Conservation (phyloP, 2,113 vertebrate genomes). For the Bos indicus region DNA sequence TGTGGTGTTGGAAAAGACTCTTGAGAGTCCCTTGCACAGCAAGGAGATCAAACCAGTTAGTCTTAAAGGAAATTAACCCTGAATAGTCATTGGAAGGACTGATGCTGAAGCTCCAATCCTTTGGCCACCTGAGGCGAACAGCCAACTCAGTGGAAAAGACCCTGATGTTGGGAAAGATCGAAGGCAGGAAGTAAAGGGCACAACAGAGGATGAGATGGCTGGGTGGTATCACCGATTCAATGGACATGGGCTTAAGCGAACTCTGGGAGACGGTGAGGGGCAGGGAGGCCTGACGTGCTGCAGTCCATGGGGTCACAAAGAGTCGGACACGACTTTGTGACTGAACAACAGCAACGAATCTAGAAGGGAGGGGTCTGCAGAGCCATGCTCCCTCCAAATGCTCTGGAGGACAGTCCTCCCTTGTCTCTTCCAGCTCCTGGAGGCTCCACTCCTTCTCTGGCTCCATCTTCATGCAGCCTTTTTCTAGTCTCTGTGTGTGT, state of each 20-base stretch:
- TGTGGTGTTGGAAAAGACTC: background rate
- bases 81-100: background rate
- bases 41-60: background rate
- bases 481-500: background rate
- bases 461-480: background rate
- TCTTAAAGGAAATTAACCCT: background rate
- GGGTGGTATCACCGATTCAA: background rate
- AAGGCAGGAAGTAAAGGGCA: background rate
- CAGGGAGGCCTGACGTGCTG: background rate
- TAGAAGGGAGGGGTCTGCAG: background rate
- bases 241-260: background rate
- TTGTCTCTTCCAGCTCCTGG: background rate
- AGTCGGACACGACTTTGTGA: background rate
- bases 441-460: background rate
- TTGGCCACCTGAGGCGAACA: background rate
- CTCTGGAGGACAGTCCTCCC: background rate
- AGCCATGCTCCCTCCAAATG: background rate
- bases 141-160: background rate
- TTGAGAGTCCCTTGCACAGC: background rate
- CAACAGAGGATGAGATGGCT: background rate
- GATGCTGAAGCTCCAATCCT: background rate
- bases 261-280: background rate
- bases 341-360: background rate
- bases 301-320: rapidly evolving
- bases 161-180: background rate